Conservation (phyloP, 2,888 invertebrate genomes). For the Xestia ashworthii region DNA sequence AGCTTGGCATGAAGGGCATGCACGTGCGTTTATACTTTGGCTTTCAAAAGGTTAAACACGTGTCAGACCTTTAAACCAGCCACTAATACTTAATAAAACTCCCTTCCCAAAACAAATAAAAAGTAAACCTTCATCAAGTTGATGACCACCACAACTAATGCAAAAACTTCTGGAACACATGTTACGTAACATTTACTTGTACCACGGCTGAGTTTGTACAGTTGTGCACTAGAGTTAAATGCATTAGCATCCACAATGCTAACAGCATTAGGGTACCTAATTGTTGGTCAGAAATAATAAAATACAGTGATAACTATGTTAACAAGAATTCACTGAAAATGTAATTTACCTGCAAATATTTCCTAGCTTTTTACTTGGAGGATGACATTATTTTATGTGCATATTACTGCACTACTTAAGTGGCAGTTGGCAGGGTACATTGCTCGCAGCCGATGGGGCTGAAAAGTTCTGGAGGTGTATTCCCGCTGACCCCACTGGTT, state of each 20-base stretch:
- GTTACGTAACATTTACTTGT: neutral
- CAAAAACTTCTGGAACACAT: neutral
- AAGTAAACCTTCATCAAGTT: neutral
- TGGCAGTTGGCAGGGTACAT: too few species aligned
- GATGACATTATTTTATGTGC: neutral
- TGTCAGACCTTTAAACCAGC: neutral
- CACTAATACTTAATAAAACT: neutral
- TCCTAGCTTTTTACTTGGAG: neutral
- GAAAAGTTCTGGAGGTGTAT: too few species aligned
- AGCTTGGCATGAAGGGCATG: too few species aligned
- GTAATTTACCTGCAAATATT: neutral
- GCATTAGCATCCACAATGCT: conserved; percentile 2
- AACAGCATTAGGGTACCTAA: neutral
- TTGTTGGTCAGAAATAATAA: neutral
- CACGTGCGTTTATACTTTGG: too few species aligned
- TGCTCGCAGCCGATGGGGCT: too few species aligned
- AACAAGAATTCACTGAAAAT: neutral
- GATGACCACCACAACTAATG: neutral
- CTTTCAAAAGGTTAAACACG: neutral
- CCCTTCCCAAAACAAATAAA: neutral
- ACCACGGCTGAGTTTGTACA: neutral
- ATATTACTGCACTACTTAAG: neutral
- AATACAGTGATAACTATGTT: neutral
- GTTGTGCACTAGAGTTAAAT: conserved; percentile 4
- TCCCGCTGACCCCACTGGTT: too few species aligned